A percentile compares a stretch with the other conserved stretches of the same genome.
Conservation (phyloP, 2,797 vertebrate species). For the Gorsachius magnificus region DNA sequence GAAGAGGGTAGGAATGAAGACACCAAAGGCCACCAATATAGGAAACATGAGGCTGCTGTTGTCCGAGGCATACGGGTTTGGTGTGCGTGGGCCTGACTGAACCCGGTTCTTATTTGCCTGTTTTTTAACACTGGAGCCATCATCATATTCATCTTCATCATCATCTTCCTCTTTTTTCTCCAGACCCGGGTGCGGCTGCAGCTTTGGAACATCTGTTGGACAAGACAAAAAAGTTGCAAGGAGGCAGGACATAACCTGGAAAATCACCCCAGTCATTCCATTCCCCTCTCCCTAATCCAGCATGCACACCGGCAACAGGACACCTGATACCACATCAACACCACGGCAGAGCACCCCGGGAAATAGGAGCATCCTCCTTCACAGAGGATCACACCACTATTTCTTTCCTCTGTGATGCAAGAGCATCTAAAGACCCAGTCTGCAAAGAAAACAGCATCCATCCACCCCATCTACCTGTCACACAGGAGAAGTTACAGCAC, state of each 20-base stretch:
- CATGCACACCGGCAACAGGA: accelerated
- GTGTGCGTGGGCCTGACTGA: constrained; percentile 95
- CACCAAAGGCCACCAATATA: constrained; percentile 97
- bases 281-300: background rate
- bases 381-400: background rate
- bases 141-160: constrained; percentile 87
- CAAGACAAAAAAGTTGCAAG: constrained; percentile 24
- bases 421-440: background rate
- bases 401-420: background rate
- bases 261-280: background rate
- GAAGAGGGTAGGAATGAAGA: constrained; percentile 99
- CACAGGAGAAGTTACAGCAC: background rate
- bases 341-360: background rate
- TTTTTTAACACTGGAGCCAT: constrained; percentile 86
- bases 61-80: constrained; percentile 97
- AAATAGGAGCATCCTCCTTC: background rate
- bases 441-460: background rate
- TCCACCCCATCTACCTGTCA: background rate
- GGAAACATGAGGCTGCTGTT: constrained; percentile 99
- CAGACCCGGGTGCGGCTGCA: constrained; percentile 95
- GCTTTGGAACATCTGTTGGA: constrained; percentile 91
- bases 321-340: background rate
- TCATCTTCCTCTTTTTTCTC: constrained; percentile 93
- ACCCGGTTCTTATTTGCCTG: constrained; percentile 87
- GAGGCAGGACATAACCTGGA: background rate